A percentile compares a stretch with the other conserved stretches of the same genome.
phyloP scores from a whole-genome alignment of 1,140 invertebrate species.

The Drosophila funebris region DNA sequence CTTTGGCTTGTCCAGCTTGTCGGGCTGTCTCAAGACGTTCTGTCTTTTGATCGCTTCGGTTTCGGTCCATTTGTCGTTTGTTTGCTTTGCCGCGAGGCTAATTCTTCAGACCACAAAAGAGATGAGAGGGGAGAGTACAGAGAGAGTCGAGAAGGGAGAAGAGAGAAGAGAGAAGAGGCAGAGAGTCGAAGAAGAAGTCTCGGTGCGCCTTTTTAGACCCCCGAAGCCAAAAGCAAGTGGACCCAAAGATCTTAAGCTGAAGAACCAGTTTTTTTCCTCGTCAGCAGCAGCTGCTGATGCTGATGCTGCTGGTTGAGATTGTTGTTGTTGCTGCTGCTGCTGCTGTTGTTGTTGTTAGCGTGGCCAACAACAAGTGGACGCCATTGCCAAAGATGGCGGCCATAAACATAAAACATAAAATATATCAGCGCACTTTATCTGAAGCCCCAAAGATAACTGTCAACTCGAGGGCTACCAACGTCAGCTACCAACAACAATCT shows the following conservation, averaged over 20 bases:
- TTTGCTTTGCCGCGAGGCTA: conserved; percentile 79
- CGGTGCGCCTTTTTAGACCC: conserved; percentile 39
- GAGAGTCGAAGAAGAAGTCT: conserved; percentile 45
- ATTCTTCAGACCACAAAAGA: conserved; percentile 58
- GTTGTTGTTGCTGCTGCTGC: conserved; percentile 22
- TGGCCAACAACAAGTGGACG: conserved; percentile 71
- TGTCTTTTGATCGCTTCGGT: conserved; percentile 78
- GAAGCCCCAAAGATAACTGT: conserved; percentile 64
- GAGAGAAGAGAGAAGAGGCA: neutral
- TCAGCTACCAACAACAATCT: conserved; percentile 10
- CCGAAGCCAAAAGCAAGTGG: conserved; percentile 25
- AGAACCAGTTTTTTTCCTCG: conserved; percentile 40
- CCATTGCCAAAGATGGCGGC: conserved; percentile 81
- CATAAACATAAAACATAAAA: conserved; percentile 81
- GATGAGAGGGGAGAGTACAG: neutral
- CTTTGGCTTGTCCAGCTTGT: neutral
- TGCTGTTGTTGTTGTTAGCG: conserved; percentile 21
- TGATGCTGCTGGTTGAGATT: conserved; percentile 18
- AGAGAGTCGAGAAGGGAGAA: neutral
- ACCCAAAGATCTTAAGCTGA: conserved; percentile 14
- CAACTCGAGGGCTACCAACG: conserved; percentile 53
- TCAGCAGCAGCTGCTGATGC: conserved; percentile 33
- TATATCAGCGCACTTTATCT: conserved; percentile 39
- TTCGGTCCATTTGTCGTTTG: conserved; percentile 82
- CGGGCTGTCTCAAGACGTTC: conserved; percentile 54